phyloP scores from a whole-genome alignment of 2,797 vertebrate genomes.

The Danio tinwini region DNA sequence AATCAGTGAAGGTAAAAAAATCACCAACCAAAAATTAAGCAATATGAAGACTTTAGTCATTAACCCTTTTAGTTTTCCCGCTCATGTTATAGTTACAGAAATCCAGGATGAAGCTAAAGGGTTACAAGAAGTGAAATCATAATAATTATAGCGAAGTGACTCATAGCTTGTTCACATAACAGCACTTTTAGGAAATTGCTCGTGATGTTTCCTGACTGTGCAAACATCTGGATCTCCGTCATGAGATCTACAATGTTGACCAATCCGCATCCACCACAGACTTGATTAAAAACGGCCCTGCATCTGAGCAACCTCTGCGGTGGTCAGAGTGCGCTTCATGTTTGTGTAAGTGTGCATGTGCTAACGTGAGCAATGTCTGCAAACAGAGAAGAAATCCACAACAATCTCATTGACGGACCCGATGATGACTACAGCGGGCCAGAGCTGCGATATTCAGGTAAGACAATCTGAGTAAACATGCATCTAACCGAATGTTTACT shows the following conservation, averaged over 20 bases:
- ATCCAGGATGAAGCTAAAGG: too few relatives aligned
- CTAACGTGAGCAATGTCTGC: constrained; percentile 10
- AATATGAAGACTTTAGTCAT: too few relatives aligned
- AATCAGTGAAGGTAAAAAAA: too few relatives aligned
- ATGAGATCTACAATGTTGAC: background rate
- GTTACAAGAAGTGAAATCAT: background rate
- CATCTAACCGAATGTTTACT: background rate
- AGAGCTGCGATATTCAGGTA: constrained; percentile 38
- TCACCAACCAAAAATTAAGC: too few relatives aligned
- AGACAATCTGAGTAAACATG: background rate
- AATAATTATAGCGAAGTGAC: background rate
- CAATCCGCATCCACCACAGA: background rate
- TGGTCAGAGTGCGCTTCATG: background rate
- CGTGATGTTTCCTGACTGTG: background rate
- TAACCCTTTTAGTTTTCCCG: too few relatives aligned
- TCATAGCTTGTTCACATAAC: background rate
- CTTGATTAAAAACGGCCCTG: background rate
- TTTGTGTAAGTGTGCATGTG: background rate
- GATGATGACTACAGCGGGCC: background rate
- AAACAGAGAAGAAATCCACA: constrained; percentile 31
- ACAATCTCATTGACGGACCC: constrained; percentile 47
- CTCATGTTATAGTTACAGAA: too few relatives aligned
- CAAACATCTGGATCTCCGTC: background rate
- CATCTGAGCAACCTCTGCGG: background rate
- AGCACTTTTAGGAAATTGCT: background rate